Evolutionary conservation across 2,797 vertebrate species (phyloP).

Genomic region (Threskiornis aethiopicus): DNA sequence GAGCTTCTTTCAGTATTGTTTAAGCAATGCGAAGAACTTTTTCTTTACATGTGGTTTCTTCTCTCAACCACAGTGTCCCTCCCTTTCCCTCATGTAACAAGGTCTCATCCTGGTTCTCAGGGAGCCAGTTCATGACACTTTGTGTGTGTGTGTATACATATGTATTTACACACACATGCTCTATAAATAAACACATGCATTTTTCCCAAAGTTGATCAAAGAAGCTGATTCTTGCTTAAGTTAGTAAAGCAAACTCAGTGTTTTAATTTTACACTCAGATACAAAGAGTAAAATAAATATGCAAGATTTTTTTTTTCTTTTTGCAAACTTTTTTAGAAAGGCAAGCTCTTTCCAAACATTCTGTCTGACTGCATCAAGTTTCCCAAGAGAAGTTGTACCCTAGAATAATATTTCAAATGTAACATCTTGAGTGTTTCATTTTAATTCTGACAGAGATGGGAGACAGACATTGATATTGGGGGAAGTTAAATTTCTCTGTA

Average conservation of each 20-base stretch:
- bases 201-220: background rate
- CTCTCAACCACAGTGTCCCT: background rate
- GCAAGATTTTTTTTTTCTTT: background rate
- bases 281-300: background rate
- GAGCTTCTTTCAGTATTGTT: background rate
- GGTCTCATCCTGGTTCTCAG: background rate
- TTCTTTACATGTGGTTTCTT: background rate
- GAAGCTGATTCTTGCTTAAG: background rate
- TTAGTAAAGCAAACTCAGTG: background rate
- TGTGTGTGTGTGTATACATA: background rate
- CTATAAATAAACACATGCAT: background rate
- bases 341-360: background rate
- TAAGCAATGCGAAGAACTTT: background rate
- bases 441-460: background rate
- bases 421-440: background rate
- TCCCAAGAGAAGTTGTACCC: background rate
- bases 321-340: background rate
- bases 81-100: background rate
- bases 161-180: background rate
- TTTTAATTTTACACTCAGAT: background rate
- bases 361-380: background rate
- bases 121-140: background rate
- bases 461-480: background rate
- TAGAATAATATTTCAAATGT: background rate
- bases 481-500: background rate